These are phyloP conservation scores for Ptychochromis oligacanthus DNA, from an alignment of 2,113 vertebrate species.

Conservation along the genomic window DNA sequence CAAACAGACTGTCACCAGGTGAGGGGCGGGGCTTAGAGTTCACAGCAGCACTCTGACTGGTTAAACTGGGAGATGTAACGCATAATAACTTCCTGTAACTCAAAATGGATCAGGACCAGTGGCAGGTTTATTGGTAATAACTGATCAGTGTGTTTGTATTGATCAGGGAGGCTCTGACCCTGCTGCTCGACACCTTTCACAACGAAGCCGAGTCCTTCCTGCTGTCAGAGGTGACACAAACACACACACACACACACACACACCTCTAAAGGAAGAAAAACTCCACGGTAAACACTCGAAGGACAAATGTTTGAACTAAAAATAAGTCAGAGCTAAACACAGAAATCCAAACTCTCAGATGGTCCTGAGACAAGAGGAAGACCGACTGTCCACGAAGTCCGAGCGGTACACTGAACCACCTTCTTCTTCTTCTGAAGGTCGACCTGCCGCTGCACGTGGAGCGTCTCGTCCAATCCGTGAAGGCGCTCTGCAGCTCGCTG, in stretches of 20 bases:
- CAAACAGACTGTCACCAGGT: conserved; percentile 98
- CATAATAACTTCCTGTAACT: not conserved
- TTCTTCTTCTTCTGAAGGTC: conserved; percentile 65
- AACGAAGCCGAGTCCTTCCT: conserved; percentile 93
- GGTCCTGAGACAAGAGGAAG: not conserved
- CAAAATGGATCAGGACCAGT: not conserved
- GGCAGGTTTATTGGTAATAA: not conserved
- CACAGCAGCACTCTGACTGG: no score
- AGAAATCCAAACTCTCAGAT: not conserved
- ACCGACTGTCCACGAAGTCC: not conserved
- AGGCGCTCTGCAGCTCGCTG: conserved; percentile 92
- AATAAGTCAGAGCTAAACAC: not conserved
- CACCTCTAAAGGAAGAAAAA: no score
- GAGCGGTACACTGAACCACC: not conserved
- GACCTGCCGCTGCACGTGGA: conserved; percentile 88
- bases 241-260: not conserved
- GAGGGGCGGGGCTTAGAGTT: conserved; percentile 32
- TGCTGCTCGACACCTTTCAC: conserved; percentile 95
- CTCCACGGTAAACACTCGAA: no score
- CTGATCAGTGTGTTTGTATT: conserved; percentile 2
- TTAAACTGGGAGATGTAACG: not conserved
- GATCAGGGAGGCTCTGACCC: conserved; percentile 90
- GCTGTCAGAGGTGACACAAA: conserved; percentile 84
- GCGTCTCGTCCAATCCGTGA: conserved; percentile 92
- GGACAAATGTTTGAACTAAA: no score